Percentiles rank a stretch among this genome's conserved stretches.
Conservation (phyloP, 30 jellyfish, hydroid and myxozoan species). For the Nemopilema nomurai region DNA sequence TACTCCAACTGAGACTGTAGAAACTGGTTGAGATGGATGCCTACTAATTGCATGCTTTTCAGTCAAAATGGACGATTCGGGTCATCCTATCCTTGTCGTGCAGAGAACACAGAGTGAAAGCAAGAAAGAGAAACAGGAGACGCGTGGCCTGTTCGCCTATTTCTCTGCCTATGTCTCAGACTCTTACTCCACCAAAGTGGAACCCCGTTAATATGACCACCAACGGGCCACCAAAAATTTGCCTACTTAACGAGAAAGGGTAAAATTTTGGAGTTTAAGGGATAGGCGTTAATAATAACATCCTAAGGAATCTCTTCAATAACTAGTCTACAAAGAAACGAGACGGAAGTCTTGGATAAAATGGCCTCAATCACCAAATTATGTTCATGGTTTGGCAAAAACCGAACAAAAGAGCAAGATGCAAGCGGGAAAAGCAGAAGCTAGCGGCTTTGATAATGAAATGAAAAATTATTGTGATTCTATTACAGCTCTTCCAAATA, state of each 20-base stretch:
- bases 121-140: too few species aligned
- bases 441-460: not conserved
- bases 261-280: not conserved
- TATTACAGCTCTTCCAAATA: not conserved
- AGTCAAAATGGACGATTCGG: too few species aligned
- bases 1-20: too few species aligned
- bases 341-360: not conserved
- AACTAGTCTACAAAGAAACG: not conserved
- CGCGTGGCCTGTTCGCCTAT: too few species aligned
- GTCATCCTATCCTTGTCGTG: too few species aligned
- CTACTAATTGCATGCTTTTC: too few species aligned
- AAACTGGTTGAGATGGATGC: too few species aligned
- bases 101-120: too few species aligned
- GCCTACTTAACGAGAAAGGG: not conserved
- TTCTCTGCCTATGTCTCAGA: too few species aligned
- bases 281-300: not conserved
- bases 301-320: not conserved
- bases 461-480: not conserved
- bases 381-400: not conserved
- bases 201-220: not conserved
- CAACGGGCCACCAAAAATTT: not conserved
- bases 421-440: not conserved
- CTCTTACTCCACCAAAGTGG: too few species aligned
- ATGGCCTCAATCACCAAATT: not conserved
- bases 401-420: not conserved